Evolutionary conservation across 2,888 invertebrate species (phyloP).

Genomic region (Dicycla oo): DNA sequence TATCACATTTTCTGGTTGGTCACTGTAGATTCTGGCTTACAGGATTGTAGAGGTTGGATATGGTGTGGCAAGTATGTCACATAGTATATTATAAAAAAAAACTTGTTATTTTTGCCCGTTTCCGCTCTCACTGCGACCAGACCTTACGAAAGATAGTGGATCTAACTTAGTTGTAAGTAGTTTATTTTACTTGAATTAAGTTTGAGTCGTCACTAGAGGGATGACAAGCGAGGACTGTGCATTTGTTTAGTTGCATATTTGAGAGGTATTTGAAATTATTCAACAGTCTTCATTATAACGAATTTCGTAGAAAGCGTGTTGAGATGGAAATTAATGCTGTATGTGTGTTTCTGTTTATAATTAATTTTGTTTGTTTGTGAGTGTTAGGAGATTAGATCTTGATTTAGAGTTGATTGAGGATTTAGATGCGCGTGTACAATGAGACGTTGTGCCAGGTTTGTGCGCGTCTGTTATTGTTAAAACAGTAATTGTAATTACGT

Average conservation of each 20-base stretch:
- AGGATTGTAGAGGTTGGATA: background rate
- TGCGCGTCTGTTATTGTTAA: too few relatives aligned
- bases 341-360: slow-evolving; percentile 7
- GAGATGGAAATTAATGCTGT: slow-evolving; percentile 15
- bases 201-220: slow-evolving; percentile 27
- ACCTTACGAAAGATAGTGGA: slow-evolving; percentile 29
- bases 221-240: slow-evolving; percentile 32
- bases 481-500: too few relatives aligned
- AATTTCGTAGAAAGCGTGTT: background rate
- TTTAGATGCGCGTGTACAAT: background rate
- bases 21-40: background rate
- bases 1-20: background rate
- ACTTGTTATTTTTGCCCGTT: background rate
- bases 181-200: slow-evolving; percentile 57
- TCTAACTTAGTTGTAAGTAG: slow-evolving; percentile 52
- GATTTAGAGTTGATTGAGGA: slow-evolving; percentile 34
- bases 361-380: slow-evolving; percentile 21
- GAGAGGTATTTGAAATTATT: slow-evolving; percentile 36
- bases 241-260: slow-evolving; percentile 39
- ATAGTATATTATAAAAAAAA: too few relatives aligned
- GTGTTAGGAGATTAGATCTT: slow-evolving; percentile 8
- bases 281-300: slow-evolving; percentile 16
- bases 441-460: background rate
- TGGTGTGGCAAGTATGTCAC: too few relatives aligned
- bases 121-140: slow-evolving; percentile 25